Evolutionary conservation across 2,888 invertebrate species (phyloP), one percentile per base, ranked within the genome.

Genomic region (Tachina fera): DNA sequence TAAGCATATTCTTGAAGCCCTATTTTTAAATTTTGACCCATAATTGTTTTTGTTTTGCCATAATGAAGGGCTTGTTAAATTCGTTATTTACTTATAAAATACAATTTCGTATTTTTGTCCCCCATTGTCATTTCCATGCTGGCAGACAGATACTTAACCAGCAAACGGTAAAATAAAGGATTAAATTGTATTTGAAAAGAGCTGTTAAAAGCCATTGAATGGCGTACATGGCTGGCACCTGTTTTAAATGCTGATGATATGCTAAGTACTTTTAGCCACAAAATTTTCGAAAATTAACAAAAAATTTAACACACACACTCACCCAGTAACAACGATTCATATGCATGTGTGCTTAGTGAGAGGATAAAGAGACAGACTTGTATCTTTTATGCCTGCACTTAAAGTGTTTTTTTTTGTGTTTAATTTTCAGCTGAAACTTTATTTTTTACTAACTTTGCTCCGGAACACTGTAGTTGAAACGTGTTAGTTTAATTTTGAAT

Each of bases 201-300:
- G 74, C 63, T 78, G 78, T 63, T 85, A 63, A 68, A 85, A 85
- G 71, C 81, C 70, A 82, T 85, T 82, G 43, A 70, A 77, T 81
- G 41, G 43, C 39, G 43, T 58, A 71, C 63, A 60, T 80, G 76
- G 72, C 82, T 75, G 83, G 71, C 81, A 87, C 88, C 87, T 87
- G 87, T 74, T 86, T 84, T 81, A 83, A 88, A 87, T 87, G 83
- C 74, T 85, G 86, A 87, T 87, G 86, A 76, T 85, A 88, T 87
- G 88, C 88, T 85, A 87, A 88, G 85, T 86, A 87, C 70, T 71
- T 76, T 76, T 16, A 58, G 70, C 82, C 81, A 82, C 75, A 76
- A 75, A 76, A 76, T 56, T 61, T 75, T 53, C 11, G 9, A 53
- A 74, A 81, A 81, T 68, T 9, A 11, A 31, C 14, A 53, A 19